phyloP scores from a whole-genome alignment of 92 coral and sea anemone genomes.

The Phenganax marumi region DNA sequence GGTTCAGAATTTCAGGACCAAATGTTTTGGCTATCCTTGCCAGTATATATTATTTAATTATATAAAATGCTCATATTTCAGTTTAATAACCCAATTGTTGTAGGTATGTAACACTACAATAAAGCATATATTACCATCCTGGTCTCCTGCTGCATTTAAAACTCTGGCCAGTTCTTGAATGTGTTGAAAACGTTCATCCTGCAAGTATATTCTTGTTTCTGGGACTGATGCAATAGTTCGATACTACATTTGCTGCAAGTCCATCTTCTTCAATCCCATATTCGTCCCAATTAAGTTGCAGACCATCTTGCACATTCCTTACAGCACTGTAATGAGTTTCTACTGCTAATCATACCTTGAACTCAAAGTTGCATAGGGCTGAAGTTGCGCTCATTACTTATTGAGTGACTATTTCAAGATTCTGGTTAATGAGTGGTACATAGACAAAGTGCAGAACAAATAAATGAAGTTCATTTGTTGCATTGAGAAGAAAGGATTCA shows the following conservation, averaged over 20 bases:
- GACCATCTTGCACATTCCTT: constrained; percentile 1
- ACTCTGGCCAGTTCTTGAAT: constrained; percentile 30
- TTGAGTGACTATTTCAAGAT: constrained; percentile 18
- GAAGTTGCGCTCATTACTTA: constrained; percentile 2
- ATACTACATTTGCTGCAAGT: constrained; percentile 16
- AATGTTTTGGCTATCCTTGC: not conserved
- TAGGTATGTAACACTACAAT: constrained; percentile 28
- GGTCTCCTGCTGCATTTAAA: constrained; percentile 40
- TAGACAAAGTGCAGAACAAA: constrained; percentile 24
- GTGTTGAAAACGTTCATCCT: constrained; percentile 39
- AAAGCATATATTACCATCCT: constrained; percentile 34
- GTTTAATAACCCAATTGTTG: constrained; percentile 9
- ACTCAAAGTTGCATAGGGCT: constrained; percentile 29
- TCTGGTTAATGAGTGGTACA: constrained; percentile 21
- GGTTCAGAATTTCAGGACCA: not conserved
- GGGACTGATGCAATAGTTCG: constrained; percentile 40
- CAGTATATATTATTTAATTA: constrained; percentile 1
- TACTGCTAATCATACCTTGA: constrained; percentile 14
- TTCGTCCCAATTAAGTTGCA: constrained; percentile 18
- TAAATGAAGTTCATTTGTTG: constrained; percentile 31
- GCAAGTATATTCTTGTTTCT: constrained; percentile 24
- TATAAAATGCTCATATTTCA: not conserved
- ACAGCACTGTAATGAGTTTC: constrained; percentile 20
- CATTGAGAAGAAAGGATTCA: constrained; percentile 33
- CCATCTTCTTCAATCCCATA: constrained; percentile 35